phyloP scores from a whole-genome alignment of 1,140 invertebrate species.

The Octopus sinensis region DNA sequence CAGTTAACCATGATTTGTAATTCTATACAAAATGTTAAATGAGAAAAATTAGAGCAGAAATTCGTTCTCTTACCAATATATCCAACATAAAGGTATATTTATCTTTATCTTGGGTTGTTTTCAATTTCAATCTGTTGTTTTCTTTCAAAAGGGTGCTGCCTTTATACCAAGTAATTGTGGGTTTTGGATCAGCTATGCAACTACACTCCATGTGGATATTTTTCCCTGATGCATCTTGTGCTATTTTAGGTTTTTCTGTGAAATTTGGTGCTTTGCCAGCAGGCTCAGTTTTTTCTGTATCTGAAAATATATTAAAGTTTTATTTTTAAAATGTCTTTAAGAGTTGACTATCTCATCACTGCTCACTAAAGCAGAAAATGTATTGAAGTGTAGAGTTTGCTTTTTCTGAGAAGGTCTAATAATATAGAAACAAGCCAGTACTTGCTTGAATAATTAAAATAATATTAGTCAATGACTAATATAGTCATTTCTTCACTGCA shows the following conservation, averaged over 20 bases:
- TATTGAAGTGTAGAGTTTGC: background rate
- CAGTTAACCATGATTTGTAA: too few species aligned
- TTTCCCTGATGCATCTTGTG: slow-evolving; percentile 73
- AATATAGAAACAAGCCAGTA: too few species aligned
- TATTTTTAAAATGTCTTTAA: too few species aligned
- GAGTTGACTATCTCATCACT: too few species aligned
- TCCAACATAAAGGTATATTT: slow-evolving; percentile 41
- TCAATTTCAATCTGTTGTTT: slow-evolving; percentile 28
- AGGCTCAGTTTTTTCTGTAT: slow-evolving; percentile 26
- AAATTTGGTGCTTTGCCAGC: slow-evolving; percentile 86
- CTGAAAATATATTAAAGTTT: background rate
- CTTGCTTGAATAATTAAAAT: too few species aligned
- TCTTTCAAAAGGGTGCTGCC: slow-evolving; percentile 70
- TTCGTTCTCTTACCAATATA: slow-evolving; percentile 36
- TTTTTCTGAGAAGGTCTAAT: too few species aligned
- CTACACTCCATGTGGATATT: slow-evolving; percentile 87
- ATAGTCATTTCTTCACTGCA: too few species aligned
- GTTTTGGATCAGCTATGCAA: slow-evolving; percentile 91
- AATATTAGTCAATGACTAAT: too few species aligned
- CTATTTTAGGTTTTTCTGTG: slow-evolving; percentile 90
- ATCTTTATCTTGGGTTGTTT: slow-evolving; percentile 13
- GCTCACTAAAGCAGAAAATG: background rate
- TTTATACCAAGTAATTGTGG: slow-evolving; percentile 86
- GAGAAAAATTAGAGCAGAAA: too few species aligned
- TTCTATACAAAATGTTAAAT: too few species aligned